These are phyloP conservation scores for Chroicocephalus ridibundus DNA, from an alignment of 2,113 vertebrate genomes.

Conservation along the genomic window DNA sequence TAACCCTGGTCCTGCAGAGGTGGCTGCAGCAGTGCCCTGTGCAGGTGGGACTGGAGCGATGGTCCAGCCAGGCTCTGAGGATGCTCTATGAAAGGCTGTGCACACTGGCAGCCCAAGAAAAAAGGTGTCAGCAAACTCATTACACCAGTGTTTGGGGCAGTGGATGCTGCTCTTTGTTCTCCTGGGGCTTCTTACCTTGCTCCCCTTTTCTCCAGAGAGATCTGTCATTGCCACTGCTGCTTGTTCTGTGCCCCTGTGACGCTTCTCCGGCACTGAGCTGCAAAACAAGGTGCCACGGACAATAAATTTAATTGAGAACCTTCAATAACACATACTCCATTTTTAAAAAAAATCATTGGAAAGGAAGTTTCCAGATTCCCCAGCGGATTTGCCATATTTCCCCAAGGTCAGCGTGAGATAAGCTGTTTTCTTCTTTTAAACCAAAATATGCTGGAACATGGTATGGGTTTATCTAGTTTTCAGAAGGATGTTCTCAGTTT, in stretches of 20 bases:
- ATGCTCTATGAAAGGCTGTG: not conserved
- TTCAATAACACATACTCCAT: not conserved
- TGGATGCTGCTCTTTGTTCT: not conserved
- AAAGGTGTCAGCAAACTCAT: not conserved
- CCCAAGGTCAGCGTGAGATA: not conserved
- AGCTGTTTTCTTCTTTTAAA: not conserved
- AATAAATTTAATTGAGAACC: not conserved
- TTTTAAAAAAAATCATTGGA: not conserved
- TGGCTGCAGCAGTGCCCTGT: not conserved
- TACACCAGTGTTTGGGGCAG: not conserved
- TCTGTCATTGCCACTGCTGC: not conserved
- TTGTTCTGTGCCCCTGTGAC: accelerated
- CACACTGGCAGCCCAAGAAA: not conserved
- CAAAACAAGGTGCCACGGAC: not conserved
- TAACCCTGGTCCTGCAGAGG: not conserved
- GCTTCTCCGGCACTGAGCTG: not conserved
- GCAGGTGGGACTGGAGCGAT: not conserved
- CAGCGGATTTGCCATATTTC: not conserved
- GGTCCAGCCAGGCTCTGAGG: not conserved
- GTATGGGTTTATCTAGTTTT: not conserved
- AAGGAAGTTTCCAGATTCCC: not conserved
- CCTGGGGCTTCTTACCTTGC: not conserved
- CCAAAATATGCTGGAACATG: not conserved
- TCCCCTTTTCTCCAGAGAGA: not conserved
- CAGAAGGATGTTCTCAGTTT: not conserved